phyloP scores from a whole-genome alignment of 2,113 vertebrate species.

The Chauna torquata region DNA sequence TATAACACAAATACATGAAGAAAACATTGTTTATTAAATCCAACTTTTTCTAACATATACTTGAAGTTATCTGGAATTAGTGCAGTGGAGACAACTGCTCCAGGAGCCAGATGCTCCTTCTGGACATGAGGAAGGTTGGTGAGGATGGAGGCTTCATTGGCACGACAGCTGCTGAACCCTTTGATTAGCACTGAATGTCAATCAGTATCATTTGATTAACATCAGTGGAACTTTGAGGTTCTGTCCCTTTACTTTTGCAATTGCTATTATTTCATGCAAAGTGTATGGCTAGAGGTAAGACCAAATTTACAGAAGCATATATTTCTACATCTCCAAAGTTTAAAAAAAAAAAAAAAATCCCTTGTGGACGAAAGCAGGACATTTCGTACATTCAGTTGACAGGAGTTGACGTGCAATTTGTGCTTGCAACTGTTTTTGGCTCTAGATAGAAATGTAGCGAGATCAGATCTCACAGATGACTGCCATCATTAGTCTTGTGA shows the following conservation, averaged over 20 bases:
- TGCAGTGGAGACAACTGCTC: neutral
- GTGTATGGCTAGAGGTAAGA: fast-evolving
- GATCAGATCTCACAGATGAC: neutral
- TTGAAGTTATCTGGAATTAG: neutral
- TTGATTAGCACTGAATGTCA: neutral
- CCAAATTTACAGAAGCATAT: neutral
- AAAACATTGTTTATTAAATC: neutral
- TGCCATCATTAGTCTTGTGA: neutral
- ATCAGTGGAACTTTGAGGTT: neutral
- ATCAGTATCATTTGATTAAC: neutral
- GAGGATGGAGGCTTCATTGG: neutral
- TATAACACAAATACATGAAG: neutral
- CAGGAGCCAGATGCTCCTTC: neutral
- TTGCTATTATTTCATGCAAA: neutral
- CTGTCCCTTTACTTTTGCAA: neutral
- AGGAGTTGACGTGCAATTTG: neutral
- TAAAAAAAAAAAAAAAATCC: neutral
- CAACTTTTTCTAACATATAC: neutral
- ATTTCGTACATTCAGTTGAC: neutral
- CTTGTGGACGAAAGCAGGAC: neutral
- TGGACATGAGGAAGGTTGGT: neutral
- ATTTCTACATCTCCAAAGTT: neutral
- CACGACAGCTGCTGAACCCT: neutral
- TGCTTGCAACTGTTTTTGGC: neutral
- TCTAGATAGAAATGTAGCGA: neutral